These are phyloP conservation scores for Periophthalmus modestus DNA, from an alignment of 2,113 vertebrate species.

Conservation along the genomic window DNA sequence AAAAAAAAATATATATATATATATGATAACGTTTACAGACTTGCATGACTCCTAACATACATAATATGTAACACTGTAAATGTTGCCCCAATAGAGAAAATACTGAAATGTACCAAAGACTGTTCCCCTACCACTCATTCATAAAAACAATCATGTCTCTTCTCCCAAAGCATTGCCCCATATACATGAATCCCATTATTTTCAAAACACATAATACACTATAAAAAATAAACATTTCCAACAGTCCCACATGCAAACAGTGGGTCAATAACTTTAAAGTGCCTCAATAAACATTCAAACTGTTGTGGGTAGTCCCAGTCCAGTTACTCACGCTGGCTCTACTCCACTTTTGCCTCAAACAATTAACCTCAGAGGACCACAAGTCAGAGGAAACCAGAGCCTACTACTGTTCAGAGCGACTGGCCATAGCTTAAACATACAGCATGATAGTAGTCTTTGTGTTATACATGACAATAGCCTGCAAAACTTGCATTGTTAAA, in stretches of 20 bases:
- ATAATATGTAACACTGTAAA: not conserved
- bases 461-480: not conserved
- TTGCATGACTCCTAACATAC: not conserved
- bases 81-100: not conserved
- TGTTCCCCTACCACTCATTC: not conserved
- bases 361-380: not conserved
- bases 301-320: slow-evolving; percentile 13
- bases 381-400: not conserved
- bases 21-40: not conserved
- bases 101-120: not conserved
- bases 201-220: not conserved
- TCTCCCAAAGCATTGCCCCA: not conserved
- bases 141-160: not conserved
- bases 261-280: slow-evolving; percentile 32
- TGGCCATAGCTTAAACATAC: not conserved
- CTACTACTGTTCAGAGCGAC: not conserved
- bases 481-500: not conserved
- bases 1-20: not conserved
- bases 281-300: slow-evolving; percentile 46
- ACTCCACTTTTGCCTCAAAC: not conserved
- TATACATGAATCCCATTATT: not conserved
- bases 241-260: slow-evolving; percentile 8
- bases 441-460: not conserved
- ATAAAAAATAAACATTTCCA: slow-evolving; percentile 23
- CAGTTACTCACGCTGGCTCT: not conserved